Conservation (phyloP, 30 jellyfish, hydroid and myxozoan species). For the Catostylus mosaicus region DNA sequence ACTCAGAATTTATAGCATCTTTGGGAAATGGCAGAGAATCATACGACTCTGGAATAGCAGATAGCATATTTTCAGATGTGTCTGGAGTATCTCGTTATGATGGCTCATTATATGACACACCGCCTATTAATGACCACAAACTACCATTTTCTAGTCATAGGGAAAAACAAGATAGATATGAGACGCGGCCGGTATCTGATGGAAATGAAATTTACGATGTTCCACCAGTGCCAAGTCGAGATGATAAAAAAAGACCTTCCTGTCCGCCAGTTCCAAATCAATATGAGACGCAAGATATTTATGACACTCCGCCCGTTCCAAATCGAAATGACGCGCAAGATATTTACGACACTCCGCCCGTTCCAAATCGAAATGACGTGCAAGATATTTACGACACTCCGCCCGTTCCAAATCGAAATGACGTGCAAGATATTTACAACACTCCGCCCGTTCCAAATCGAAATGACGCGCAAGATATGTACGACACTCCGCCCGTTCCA, state of each 20-base stretch:
- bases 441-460: slow-evolving; percentile 14
- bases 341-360: neutral
- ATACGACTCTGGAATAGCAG: too few species aligned
- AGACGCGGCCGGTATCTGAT: slow-evolving; percentile 10
- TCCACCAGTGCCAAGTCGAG: neutral
- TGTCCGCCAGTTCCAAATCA: neutral
- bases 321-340: neutral
- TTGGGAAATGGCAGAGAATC: too few species aligned
- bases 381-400: slow-evolving; percentile 28
- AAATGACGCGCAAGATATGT: neutral
- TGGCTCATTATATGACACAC: too few species aligned
- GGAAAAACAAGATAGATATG: slow-evolving; percentile 34
- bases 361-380: neutral
- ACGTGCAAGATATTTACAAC: slow-evolving; percentile 5
- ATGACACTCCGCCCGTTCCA: neutral
- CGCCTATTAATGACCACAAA: too few species aligned
- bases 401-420: slow-evolving; percentile 1
- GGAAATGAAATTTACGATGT: slow-evolving; percentile 18
- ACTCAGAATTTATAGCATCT: too few species aligned
- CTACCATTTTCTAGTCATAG: too few species aligned
- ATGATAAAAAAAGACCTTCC: neutral
- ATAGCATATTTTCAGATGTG: too few species aligned
- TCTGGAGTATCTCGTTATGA: too few species aligned
- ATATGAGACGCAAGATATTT: neutral
- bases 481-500: slow-evolving; percentile 15